Conservation (phyloP, 2,113 vertebrate genomes). For the Lagenorhynchus albirostris region DNA sequence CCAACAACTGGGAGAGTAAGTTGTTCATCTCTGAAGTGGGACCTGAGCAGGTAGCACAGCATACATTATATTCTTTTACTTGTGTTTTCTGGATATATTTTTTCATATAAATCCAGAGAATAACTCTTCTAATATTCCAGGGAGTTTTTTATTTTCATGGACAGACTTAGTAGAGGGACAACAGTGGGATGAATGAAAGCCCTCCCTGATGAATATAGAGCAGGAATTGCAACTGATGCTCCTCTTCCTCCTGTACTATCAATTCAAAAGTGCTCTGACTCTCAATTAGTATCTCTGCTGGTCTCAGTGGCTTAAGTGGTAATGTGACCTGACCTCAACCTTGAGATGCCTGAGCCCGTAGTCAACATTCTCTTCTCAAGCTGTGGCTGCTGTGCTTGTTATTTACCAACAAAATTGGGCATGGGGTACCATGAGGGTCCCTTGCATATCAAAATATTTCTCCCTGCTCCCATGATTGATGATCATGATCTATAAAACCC, state of each 20-base stretch:
- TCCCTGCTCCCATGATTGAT: not conserved
- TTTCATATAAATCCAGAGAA: not conserved
- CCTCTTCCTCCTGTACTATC: not conserved
- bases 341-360: not conserved
- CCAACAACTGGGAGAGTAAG: not conserved
- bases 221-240: not conserved
- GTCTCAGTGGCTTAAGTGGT: not conserved
- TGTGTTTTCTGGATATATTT: not conserved
- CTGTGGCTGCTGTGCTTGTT: not conserved
- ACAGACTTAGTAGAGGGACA: not conserved
- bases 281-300: not conserved
- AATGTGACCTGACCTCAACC: not conserved
- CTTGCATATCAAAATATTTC: not conserved
- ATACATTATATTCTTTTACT: not conserved
- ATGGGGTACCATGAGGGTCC: not conserved
- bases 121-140: not conserved
- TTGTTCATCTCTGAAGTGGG: not conserved
- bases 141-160: not conserved
- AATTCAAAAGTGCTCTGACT: not conserved
- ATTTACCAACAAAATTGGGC: not conserved
- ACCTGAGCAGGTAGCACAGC: not conserved
- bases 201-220: not conserved
- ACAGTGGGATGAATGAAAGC: not conserved
- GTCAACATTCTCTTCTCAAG: not conserved
- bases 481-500: not conserved